phyloP scores from a whole-genome alignment of 2,113 vertebrate genomes.

The Aptenodytes patagonicus region DNA sequence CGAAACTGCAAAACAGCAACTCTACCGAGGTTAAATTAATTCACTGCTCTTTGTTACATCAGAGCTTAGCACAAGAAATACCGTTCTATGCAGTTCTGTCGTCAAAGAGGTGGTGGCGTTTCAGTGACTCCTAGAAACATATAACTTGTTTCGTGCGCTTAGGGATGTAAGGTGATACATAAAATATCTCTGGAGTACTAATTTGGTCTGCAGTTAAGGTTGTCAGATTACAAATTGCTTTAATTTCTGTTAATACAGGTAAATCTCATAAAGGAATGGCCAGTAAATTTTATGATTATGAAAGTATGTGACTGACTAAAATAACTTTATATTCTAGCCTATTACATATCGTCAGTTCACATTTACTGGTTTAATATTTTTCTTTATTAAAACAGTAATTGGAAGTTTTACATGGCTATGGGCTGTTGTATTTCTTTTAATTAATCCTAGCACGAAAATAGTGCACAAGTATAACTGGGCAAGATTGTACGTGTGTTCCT shows the following conservation, averaged over 20 bases:
- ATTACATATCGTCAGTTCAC: background rate
- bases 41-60: background rate
- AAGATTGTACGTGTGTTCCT: background rate
- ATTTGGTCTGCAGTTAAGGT: background rate
- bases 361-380: background rate
- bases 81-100: background rate
- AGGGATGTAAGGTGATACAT: background rate
- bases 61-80: background rate
- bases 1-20: background rate
- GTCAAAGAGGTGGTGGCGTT: background rate
- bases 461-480: background rate
- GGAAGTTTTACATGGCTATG: background rate
- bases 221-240: background rate
- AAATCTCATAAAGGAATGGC: background rate
- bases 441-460: background rate
- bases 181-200: background rate
- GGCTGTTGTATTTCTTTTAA: background rate
- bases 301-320: background rate
- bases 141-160: background rate
- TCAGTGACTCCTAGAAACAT: background rate
- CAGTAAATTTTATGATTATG: background rate
- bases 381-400: background rate
- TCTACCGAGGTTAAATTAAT: background rate
- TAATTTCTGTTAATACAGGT: background rate
- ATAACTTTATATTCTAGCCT: background rate